These are phyloP conservation scores for Platorchestia sp. DNA, from an alignment of 1,140 invertebrate genomes.

Conservation along the genomic window DNA sequence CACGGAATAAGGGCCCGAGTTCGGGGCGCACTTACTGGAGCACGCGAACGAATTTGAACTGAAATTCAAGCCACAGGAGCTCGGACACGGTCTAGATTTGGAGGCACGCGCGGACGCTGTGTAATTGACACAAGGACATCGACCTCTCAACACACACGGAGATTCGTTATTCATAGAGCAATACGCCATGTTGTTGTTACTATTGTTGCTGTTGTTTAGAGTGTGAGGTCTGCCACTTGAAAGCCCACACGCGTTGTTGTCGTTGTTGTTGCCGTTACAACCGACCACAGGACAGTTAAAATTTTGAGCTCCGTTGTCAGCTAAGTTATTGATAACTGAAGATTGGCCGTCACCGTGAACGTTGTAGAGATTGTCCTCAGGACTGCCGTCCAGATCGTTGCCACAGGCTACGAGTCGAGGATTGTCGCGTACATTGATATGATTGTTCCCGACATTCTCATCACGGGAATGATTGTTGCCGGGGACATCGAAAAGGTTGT, in stretches of 20 bases:
- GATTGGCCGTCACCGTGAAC: not conserved
- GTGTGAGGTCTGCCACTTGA: not conserved
- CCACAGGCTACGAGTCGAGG: not conserved
- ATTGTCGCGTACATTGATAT: not conserved
- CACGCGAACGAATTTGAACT: not conserved
- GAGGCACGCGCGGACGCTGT: not conserved
- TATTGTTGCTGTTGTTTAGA: not conserved
- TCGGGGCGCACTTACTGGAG: not conserved
- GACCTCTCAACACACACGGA: not conserved
- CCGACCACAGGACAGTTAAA: not conserved
- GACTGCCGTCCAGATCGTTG: not conserved
- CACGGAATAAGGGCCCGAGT: not conserved
- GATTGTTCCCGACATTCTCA: not conserved
- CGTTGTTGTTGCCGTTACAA: not conserved
- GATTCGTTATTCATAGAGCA: not conserved
- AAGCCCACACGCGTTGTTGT: not conserved
- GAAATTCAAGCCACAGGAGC: not conserved
- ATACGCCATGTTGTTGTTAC: not conserved
- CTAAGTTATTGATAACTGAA: not conserved
- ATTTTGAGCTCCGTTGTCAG: not conserved
- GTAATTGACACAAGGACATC: not conserved
- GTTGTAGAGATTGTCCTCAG: not conserved
- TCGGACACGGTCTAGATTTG: not conserved
- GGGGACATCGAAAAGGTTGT: not conserved
- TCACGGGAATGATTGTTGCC: conserved; percentile 10